A percentile compares a stretch with the other conserved stretches of the same genome.
Conservation (phyloP, 2,113 vertebrate genomes). For the Paraplagusia blochii region DNA sequence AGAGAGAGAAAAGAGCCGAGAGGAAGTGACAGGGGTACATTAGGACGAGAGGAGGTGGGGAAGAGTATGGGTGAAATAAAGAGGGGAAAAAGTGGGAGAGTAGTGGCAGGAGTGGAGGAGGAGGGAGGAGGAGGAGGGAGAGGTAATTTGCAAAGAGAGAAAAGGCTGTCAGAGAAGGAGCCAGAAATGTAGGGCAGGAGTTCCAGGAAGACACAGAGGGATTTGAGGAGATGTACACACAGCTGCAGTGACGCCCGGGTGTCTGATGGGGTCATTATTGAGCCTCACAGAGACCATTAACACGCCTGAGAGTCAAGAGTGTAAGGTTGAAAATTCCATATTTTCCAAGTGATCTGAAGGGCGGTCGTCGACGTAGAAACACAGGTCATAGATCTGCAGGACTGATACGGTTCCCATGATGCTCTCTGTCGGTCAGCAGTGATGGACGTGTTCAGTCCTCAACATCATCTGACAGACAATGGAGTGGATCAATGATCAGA, state of each 20-base stretch:
- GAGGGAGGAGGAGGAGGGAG: constrained; percentile 34
- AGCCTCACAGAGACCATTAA: constrained; percentile 1
- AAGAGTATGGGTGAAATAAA: constrained; percentile 5
- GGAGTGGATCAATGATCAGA: constrained; percentile 31
- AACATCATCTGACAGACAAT: constrained; percentile 21
- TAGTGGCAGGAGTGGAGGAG: not conserved
- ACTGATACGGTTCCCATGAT: constrained; percentile 25
- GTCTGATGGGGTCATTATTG: constrained; percentile 32
- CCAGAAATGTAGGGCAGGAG: constrained; percentile 55
- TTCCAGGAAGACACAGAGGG: constrained; percentile 46
- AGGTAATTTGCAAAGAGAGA: constrained; percentile 57
- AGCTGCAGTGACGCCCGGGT: not conserved
- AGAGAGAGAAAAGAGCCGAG: constrained; percentile 17
- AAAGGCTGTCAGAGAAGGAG: constrained; percentile 56
- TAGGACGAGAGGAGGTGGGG: constrained; percentile 18
- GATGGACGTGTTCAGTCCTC: constrained; percentile 11
- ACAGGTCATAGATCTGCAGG: constrained; percentile 1
- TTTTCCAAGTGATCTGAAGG: not conserved
- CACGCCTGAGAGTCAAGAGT: not conserved
- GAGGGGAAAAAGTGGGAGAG: not conserved
- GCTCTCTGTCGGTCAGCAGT: constrained; percentile 22
- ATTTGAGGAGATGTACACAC: constrained; percentile 42
- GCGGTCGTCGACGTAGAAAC: not conserved
- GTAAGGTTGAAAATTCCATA: constrained; percentile 2
- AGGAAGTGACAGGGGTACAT: constrained; percentile 41